Base-by-base conservation (phyloP, 1,140 invertebrate genomes). In the Orchesella cincta region DNA sequence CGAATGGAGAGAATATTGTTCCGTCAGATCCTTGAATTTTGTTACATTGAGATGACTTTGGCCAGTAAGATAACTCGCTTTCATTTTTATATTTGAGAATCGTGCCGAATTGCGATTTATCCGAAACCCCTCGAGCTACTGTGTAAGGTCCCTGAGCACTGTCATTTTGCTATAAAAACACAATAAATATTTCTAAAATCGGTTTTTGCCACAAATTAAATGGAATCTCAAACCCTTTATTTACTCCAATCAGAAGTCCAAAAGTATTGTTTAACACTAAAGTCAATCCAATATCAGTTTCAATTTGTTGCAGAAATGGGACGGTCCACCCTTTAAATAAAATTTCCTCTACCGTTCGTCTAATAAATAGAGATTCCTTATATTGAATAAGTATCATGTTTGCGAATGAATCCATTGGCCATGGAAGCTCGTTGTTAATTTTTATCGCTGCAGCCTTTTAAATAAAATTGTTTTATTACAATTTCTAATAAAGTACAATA, bases 1-100 rank as follows among this genome's bases (percentile, higher is more conserved):
- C 39, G 39, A 79, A 76, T 0, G 78, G 78, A 1, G 73, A 64
- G 18, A 8, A 71, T 12, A 71, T 26, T 3, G 67, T 12, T 8
- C 67, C 75, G 36, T 79, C 78, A 57, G 64, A 51, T 1, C 78
- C 78, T 23, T 73, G n/a, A n/a, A 78, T 1, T 26, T 72, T 31
- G 33, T 78, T 78, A 31, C 76, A 73, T 34, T 14, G 23, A 3
- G 8, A 8, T 5, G 16, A 26, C 67, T 29, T 29, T 14, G 8
- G 8, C 67, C 67, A 71, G 16, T 8, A 71, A 2, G 5, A 3
- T 29, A 71, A 33, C 34, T 26, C 29, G 18, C 14, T 31, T 18
- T 71, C 29, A 33, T 36, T 36, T 33, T 36, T 71, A 18, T 18
- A 71, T 26, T 33, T 26, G 2, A 31, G 5, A 26, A 71, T 34